Percentiles rank a stretch among this genome's conserved stretches.
Conservation (phyloP, 2,113 vertebrate species). For the Buteo buteo region DNA sequence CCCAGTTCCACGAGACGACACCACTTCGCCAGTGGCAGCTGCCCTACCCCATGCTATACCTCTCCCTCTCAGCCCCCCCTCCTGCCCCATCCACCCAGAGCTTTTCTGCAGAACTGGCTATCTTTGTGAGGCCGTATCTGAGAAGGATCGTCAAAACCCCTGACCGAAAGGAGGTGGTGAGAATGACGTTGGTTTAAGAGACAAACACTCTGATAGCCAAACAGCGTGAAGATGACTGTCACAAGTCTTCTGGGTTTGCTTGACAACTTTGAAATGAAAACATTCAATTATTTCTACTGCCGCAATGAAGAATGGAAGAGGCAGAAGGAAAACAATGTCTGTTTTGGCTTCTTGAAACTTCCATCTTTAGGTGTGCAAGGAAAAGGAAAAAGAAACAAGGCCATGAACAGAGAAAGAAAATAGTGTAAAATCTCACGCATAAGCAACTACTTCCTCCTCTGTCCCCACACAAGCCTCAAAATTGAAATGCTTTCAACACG, state of each 20-base stretch:
- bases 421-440: background rate
- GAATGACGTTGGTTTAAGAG: background rate
- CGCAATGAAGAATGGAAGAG: background rate
- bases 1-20: background rate
- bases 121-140: background rate
- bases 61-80: background rate
- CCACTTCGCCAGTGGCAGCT: background rate
- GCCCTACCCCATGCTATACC: background rate
- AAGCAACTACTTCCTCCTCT: background rate
- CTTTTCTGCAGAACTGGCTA: background rate
- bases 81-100: background rate
- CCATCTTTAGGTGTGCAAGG: background rate
- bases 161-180: background rate
- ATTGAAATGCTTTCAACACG: background rate
- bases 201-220: background rate
- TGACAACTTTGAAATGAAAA: background rate
- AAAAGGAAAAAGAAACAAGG: background rate
- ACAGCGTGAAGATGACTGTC: rapidly evolving
- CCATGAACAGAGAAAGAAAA: background rate
- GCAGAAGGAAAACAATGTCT: background rate
- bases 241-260: background rate
- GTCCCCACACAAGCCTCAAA: background rate
- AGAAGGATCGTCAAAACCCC: background rate
- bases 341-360: background rate
- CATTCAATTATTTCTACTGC: background rate